Base-by-base conservation (phyloP, 2,888 invertebrate species). In the Oscheius sp. region DNA sequence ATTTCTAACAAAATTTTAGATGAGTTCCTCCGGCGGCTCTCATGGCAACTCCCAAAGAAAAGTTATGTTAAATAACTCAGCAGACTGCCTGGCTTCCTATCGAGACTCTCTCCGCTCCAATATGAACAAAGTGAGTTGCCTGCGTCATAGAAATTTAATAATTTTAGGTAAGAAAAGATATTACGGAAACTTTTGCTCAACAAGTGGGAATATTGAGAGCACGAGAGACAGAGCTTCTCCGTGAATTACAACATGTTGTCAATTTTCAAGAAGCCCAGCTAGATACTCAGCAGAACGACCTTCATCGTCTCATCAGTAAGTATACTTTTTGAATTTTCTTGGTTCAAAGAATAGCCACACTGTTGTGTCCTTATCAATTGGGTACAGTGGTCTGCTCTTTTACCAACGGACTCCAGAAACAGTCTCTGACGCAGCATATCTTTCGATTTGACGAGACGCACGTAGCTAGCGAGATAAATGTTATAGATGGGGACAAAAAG, bases 201-300 rank as follows among this genome's bases (percentile, higher is more conserved):
- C 79, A 79, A 61, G 68, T 80, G 39, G 65, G 65, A 3, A 71
- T 75, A 8, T 48, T 78, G 10, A 73, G 80, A 6, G 73, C 71
- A n/a, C 73, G 82, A 6, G 82, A 82, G 63, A 69, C 75, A 37
- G 70, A 78, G 33, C 70, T 82, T 23, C 64, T 80, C 27, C 73
- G 66, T 61, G 69, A 76, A 10, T 70, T 82, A 17, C 75, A 78
- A n/a, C 46, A 66, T 17, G 72, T 71, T 2, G 76, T 76, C 29
- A 65, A 66, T 31, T 52, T 57, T 45, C 78, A 75, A 57, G 81
- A 82, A 37, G 58, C 69, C 23, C 68, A 69, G 27, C 61, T 82
- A 4, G 66, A 71, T 37, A 65, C 58, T 20, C 73, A 80, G 23
- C 76, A 77, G 48, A 73, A 80, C 29, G 61, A 71, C 5, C 53